Conservation (phyloP, 1,140 invertebrate genomes). For the Psix sp. region DNA sequence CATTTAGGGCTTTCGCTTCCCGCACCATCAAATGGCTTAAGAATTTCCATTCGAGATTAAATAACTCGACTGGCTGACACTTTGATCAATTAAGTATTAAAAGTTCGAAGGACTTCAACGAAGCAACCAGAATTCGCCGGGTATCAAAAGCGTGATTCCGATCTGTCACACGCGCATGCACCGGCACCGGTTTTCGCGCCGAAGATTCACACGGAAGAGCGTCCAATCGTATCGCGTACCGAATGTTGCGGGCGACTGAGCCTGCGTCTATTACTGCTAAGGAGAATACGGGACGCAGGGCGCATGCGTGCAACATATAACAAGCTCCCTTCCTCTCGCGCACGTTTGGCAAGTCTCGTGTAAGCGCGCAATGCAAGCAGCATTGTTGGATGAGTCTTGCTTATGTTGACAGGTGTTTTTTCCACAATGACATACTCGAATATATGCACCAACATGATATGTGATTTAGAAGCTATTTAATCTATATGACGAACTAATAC, state of each 20-base stretch:
- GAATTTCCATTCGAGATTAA: not conserved
- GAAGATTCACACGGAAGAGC: slow-evolving; percentile 38
- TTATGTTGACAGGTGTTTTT: slow-evolving; percentile 53
- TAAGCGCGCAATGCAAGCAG: slow-evolving; percentile 50
- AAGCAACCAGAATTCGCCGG: slow-evolving; percentile 7
- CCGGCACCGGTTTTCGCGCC: slow-evolving; percentile 49
- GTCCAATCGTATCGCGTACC: slow-evolving; percentile 74
- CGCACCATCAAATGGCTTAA: slow-evolving; percentile 32
- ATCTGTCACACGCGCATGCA: slow-evolving; percentile 55
- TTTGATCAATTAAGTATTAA: no score
- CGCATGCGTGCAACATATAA: slow-evolving; percentile 71
- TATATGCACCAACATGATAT: slow-evolving; percentile 19
- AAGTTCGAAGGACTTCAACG: no score
- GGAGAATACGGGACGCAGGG: slow-evolving; percentile 69
- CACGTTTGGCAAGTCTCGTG: slow-evolving; percentile 57
- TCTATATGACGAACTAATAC: slow-evolving; percentile 20
- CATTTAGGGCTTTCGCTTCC: slow-evolving; percentile 36
- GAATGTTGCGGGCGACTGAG: slow-evolving; percentile 77
- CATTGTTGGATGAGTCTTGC: slow-evolving; percentile 48
- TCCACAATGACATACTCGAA: slow-evolving; percentile 42
- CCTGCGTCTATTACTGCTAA: slow-evolving; percentile 62
- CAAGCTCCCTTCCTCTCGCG: slow-evolving; percentile 58
- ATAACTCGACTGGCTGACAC: no score
- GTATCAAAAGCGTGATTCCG: not conserved
- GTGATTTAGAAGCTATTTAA: slow-evolving; percentile 18